A percentile compares a stretch with the other conserved stretches of the same genome.
Conservation (phyloP, 2,888 invertebrate genomes). For the Eupithecia subumbrata region DNA sequence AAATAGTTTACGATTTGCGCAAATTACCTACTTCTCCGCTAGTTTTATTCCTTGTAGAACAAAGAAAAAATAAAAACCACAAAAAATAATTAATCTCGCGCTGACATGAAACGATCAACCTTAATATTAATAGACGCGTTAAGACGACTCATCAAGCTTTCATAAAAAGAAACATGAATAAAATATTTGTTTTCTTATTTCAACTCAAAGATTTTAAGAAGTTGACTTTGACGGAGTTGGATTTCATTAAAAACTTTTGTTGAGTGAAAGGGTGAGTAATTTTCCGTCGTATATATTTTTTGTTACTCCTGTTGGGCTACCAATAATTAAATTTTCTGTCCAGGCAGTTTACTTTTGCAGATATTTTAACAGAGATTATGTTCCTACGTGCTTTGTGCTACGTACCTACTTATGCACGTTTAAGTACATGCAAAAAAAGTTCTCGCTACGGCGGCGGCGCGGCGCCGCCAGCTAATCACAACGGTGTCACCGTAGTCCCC, state of each 20-base stretch:
- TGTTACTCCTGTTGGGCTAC: conserved; percentile 14
- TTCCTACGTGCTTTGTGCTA: too few species aligned
- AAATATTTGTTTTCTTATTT: conserved; percentile 21
- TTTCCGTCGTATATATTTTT: conserved; percentile 16
- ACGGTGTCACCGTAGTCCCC: too few species aligned
- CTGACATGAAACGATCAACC: too few species aligned
- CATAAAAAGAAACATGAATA: conserved; percentile 2
- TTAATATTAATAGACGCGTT: neutral
- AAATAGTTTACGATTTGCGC: too few species aligned
- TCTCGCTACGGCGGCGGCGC: too few species aligned
- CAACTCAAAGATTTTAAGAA: conserved; percentile 14
- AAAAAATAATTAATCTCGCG: too few species aligned
- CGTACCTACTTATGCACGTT: too few species aligned
- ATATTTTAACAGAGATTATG: neutral
- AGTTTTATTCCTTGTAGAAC: too few species aligned
- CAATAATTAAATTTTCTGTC: neutral
- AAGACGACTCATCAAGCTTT: neutral
- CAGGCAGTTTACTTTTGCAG: neutral
- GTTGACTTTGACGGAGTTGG: conserved; percentile 29
- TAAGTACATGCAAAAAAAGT: too few species aligned
- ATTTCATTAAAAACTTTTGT: conserved; percentile 29
- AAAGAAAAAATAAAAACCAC: too few species aligned
- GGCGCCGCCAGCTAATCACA: too few species aligned
- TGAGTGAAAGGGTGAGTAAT: conserved; percentile 23
- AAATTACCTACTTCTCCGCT: too few species aligned